Evolutionary conservation across 2,797 vertebrate genomes (phyloP).

Genomic region (Odontamblyopus rebecca): DNA sequence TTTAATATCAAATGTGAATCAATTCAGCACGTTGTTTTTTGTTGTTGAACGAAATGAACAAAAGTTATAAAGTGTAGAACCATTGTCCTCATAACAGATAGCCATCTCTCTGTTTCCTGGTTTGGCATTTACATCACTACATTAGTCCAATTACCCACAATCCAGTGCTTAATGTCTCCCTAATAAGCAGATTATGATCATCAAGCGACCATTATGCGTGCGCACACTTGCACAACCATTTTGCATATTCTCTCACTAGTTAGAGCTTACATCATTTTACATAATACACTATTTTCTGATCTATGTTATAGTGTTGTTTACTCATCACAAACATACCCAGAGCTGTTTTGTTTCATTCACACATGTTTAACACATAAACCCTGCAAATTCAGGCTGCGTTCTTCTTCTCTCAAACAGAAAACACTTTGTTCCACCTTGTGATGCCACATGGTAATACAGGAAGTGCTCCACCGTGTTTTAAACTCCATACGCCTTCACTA

Average conservation of each 20-base stretch:
- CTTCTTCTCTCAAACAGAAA: no score
- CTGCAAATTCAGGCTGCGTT: no score
- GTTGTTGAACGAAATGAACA: not conserved
- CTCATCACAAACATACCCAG: no score
- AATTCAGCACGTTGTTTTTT: not conserved
- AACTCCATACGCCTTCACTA: no score
- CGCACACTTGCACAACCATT: not conserved
- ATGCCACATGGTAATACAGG: no score
- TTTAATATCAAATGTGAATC: not conserved
- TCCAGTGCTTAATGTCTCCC: not conserved
- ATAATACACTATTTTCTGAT: no score
- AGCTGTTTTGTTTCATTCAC: no score
- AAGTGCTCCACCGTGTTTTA: no score
- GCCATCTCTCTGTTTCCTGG: not conserved
- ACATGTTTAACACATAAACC: no score
- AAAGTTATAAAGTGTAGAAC: not conserved
- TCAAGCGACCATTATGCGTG: not conserved
- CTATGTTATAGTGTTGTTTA: no score
- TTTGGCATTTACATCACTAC: not conserved
- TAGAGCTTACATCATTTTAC: not conserved
- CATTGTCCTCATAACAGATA: not conserved
- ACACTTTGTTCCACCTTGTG: no score
- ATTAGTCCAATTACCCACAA: slow-evolving; percentile 7
- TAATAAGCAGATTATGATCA: not conserved
- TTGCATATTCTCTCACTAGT: not conserved